Percentiles rank a stretch among this genome's conserved stretches.
phyloP scores from a whole-genome alignment of 1,140 invertebrate genomes.

The Scylla paramamosain region DNA sequence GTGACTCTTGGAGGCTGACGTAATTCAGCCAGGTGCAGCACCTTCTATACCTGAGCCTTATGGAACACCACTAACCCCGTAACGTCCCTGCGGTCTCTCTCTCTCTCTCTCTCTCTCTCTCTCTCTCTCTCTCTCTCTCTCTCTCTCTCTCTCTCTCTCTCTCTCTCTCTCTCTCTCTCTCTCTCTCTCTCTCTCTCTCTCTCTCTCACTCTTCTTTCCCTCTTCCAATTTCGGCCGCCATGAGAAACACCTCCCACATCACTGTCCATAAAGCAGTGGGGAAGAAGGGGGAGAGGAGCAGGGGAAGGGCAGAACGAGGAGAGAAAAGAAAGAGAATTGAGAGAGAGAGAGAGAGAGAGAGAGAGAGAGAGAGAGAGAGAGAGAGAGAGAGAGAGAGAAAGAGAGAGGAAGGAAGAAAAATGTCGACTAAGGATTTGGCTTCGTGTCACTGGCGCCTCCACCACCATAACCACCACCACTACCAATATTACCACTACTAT shows the following conservation, averaged over 20 bases:
- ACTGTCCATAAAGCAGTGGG: not conserved
- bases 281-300: not conserved
- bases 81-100: not conserved
- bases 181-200: not conserved
- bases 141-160: constrained; percentile 23
- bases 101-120: not conserved
- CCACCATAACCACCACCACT: not conserved
- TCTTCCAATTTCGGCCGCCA: not conserved
- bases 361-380: constrained; percentile 33
- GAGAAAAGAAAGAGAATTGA: not conserved
- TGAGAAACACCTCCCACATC: not conserved
- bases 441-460: not conserved
- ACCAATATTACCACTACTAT: not conserved
- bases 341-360: constrained; percentile 26
- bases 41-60: no score
- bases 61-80: no score
- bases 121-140: not conserved
- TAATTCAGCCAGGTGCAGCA: no score
- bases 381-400: not conserved
- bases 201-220: not conserved
- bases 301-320: not conserved
- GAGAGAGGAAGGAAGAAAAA: not conserved
- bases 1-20: no score
- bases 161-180: constrained; percentile 22
- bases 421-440: constrained; percentile 15